Evolutionary conservation across 1,140 invertebrate genomes (phyloP).

Genomic region (Hesperophylax magnus): DNA sequence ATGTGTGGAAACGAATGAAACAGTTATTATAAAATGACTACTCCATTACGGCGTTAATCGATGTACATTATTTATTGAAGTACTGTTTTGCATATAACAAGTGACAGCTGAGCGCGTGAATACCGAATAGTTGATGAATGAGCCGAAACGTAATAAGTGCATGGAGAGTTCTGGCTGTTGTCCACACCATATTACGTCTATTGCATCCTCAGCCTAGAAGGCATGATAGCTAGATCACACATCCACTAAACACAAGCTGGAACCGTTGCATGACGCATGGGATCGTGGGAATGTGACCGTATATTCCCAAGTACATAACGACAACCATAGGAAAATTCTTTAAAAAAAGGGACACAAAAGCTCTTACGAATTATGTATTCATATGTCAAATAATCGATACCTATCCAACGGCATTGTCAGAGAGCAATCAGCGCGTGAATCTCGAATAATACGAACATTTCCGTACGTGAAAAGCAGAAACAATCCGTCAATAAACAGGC

Average conservation of each 20-base stretch:
- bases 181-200: not conserved
- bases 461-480: slow-evolving; percentile 18
- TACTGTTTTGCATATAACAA: slow-evolving; percentile 25
- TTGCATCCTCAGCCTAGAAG: not conserved
- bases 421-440: slow-evolving; percentile 27
- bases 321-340: slow-evolving; percentile 43
- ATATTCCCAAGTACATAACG: slow-evolving; percentile 43
- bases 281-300: slow-evolving; percentile 42
- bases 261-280: slow-evolving; percentile 38
- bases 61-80: slow-evolving; percentile 12
- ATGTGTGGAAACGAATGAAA: too few species aligned
- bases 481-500: slow-evolving; percentile 51
- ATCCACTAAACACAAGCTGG: slow-evolving; percentile 8
- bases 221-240: too few species aligned
- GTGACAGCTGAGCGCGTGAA: slow-evolving; percentile 29
- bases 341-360: slow-evolving; percentile 41
- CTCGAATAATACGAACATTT: slow-evolving; percentile 13
- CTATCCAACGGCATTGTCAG: slow-evolving; percentile 29
- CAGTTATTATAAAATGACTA: too few species aligned
- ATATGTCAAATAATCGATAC: slow-evolving; percentile 38
- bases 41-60: slow-evolving; percentile 6
- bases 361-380: slow-evolving; percentile 44
- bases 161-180: not conserved
- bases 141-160: slow-evolving; percentile 2
- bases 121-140: not conserved